Base-by-base conservation (phyloP, 1,140 invertebrate species). In the Zaprionus africanus region DNA sequence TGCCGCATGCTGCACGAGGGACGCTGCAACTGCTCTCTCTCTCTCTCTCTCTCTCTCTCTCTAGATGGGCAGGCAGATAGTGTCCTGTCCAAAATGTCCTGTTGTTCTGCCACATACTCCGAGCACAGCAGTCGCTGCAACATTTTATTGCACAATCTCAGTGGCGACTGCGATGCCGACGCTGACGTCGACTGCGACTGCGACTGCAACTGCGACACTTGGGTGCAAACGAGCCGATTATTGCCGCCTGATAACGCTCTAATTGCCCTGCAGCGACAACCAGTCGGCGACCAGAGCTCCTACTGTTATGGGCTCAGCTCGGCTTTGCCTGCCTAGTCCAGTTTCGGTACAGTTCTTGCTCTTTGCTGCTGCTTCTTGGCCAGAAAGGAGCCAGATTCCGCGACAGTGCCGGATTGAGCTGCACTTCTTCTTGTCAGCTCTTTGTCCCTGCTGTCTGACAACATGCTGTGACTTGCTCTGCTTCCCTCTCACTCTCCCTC, bases 141-240 rank as follows among this genome's bases (percentile, higher is more conserved):
- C 65, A 71, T 81, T 81, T 84, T 84, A 85, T 81, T 71, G 71
- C 82, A 83, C 65, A 76, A 85, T 62, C 69, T 67, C 65, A 82
- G 60, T 69, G 53, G 59, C 63, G 49, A 68, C 77, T 51, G 62
- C 63, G 78, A 88, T 67, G 19, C 46, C 4, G 46, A 22, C 7
- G 6, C 9, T 15, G 46, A 22, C 22, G 22, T 22, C 22, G 22
- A 49, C 17, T 15, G 15, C 41, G 15, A 41, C 38, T 5, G 4
- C 15, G 5, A 43, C 41, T 43, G 41, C 41, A 46, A 46, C 41
- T 46, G 41, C 46, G 80, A 87, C 83, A 87, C 81, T 87, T 88
- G 84, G 84, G 84, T 87, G 84, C 84, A 87, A 87, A 87, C 84
- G 84, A 87, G 84, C 66, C 84, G 84, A 87, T 87, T 87, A 87